Evolutionary conservation across 2,113 vertebrate genomes (phyloP), one percentile per base, ranked within the genome.

Genomic region (Columba livia): DNA sequence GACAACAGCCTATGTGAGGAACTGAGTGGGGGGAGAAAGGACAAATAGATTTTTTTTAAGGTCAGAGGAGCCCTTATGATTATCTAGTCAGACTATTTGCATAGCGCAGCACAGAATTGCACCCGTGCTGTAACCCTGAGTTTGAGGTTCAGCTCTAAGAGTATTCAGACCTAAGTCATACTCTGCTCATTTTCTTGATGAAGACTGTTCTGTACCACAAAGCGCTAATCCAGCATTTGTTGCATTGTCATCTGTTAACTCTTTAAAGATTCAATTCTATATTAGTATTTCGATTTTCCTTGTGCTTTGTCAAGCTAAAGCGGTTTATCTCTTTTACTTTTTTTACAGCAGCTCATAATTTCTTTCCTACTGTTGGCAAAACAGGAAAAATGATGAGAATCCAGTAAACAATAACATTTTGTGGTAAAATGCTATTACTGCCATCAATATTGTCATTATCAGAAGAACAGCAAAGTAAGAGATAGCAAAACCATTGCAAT

Each of bases 351-450:
- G 32, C 20, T 31, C 20, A 4, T 60, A 24, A 57, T 79, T 91
- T 88, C 29, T 85, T 82, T 65, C 18, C 50, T 79, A n/a, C 38
- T 95, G n/a, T 88, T 88, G 40, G 15, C 73, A 81, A 71, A 92
- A 58, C 29, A 62, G 58, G 16, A 82, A 72, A 66, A 89, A 89
- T 61, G 3, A 78, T 87, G 81, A 38, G 84, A 71, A 28, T 5
- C 5, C 40, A 84, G 40, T 47, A 82, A 95, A 70, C 36, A 75
- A 66, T 32, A 91, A 69, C 18, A n/a, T 79, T 96, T 77, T 89
- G 87, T 87, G 75, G 91, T 95, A 85, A 94, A 82, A 82, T 66
- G 40, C 69, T 87, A n/a, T 94, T 92, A 92, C 65, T 84, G 73
- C 21, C 32, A 17, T 85, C 89, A 81, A 32, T 90, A 81, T 65